Base-by-base conservation (phyloP, 2,113 vertebrate genomes). In the Hippocampus abdominalis region DNA sequence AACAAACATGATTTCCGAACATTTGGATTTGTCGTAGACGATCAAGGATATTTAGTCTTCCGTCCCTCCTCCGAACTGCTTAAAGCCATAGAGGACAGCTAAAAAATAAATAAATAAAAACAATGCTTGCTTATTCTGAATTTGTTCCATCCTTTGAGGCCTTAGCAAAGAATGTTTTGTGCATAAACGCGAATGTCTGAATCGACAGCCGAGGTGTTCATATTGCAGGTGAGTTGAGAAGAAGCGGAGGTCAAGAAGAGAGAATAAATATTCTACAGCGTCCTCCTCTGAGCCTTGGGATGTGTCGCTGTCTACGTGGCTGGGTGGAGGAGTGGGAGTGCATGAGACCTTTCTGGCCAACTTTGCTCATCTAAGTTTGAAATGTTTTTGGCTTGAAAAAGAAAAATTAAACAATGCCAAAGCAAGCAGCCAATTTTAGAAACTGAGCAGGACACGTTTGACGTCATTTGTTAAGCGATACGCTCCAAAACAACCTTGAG, bases 401-500 rank as follows among this genome's bases (percentile, higher is more conserved):
- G 15, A 16, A 42, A 64, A 12, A n/a, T 21, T 2, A 9, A 25
- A 84, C 82, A 82, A 81, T 83, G 66, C 54, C 56, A 44, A 67
- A 73, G 25, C 48, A 57, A 49, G 3, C 27, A 68, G 66, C 62
- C 66, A 67, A 77, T 80, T 70, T 62, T 49, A 63, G 73, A 57
- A 80, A 85, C 78, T 66, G 66, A 76, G 68, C 4, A 8, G 11
- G 39, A 70, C 48, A 48, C 46, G 64, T 81, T 81, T 75, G 40
- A 46, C 69, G 77, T 72, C 29, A 75, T 74, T 83, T 68, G 62
- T 63, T 46, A 71, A 73, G 81, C 77, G 51, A 85, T 61, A 72
- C 70, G 70, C 80, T 66, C 66, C 61, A 73, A 65, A 80, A 84
- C 83, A 85, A 88, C 87, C 79, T 78, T 85, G 83, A 84, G 77